Base-by-base conservation (phyloP, 2,797 vertebrate genomes). In the Microctenopoma steveboyesi region DNA sequence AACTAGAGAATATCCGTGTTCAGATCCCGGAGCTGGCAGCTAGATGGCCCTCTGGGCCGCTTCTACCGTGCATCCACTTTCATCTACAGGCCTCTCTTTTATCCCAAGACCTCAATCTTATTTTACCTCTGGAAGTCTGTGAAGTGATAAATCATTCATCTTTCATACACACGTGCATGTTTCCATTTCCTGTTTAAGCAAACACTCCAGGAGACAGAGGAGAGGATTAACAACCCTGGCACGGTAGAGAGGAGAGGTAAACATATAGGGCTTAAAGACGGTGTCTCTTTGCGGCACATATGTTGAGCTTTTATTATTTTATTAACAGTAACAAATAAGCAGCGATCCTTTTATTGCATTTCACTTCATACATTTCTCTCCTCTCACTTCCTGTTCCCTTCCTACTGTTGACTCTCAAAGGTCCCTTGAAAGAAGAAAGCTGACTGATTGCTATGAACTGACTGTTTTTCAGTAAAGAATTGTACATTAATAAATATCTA, bases 31-130 rank as follows among this genome's bases (percentile, higher is more conserved):
- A 0, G 0, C 18, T 45, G n/a, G 15, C 66, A 69, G 66, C 91
- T 88, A 89, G 91, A 74, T 84, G 90, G 85, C 83, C 69, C 82
- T 52, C 81, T 55, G 45, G 4, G n/a, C 50, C 53, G 2, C 62
- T 58, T 69, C 27, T 62, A 16, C 13, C 12, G 4, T 40, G 49
- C 2, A 25, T 11, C 16, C 39, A 49, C 42, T 53, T 46, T 27
- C 15, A 35, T 45, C 35, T 37, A 14, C 39, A 39, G 14, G n/a
- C 1, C 11, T 1, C 3, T 14, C 47, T 54, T 65, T 35, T 10
- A 52, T 45, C 11, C 40, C 16, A 3, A 71, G 48, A 51, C 22
- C n/a, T 50, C 15, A 51, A 45, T 59, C 10, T 48, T 5, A 60
- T 1, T 60, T 45, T 9, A 33, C 8, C 9, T 0, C 55, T 22